phyloP scores from a whole-genome alignment of 2,113 vertebrate genomes.

The Rhizomys pruinosus region DNA sequence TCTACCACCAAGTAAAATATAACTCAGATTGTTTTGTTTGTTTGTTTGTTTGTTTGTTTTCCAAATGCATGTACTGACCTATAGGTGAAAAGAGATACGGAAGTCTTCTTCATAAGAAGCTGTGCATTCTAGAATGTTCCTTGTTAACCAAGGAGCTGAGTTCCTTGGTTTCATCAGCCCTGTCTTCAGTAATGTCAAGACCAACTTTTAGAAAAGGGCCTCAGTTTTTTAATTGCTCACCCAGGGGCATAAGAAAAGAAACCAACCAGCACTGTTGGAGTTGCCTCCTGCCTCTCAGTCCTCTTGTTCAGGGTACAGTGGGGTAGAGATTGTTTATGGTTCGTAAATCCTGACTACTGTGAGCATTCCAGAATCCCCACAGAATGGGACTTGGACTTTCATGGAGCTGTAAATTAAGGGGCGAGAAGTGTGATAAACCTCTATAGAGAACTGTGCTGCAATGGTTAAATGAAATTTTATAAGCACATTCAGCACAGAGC shows the following conservation, averaged over 20 bases:
- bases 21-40: constrained; percentile 51
- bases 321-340: constrained; percentile 87
- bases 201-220: not conserved
- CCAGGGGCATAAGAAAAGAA: not conserved
- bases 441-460: constrained; percentile 87
- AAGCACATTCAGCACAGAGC: constrained; percentile 88
- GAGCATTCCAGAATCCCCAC: constrained; percentile 83
- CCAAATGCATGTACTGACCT: constrained; percentile 45
- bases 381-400: constrained; percentile 84
- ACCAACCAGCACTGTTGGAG: not conserved
- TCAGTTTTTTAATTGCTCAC: constrained; percentile 34
- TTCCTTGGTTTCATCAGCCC: not conserved
- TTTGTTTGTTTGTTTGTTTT: constrained; percentile 42
- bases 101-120: constrained; percentile 15
- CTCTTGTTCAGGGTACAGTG: constrained; percentile 86
- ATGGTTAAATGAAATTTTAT: constrained; percentile 92
- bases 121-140: not conserved
- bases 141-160: not conserved
- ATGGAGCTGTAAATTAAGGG: constrained; percentile 86
- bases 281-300: constrained; percentile 76
- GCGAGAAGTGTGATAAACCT: constrained; percentile 83
- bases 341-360: constrained; percentile 88
- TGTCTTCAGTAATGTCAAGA: not conserved
- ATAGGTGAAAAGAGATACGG: not conserved
- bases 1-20: constrained; percentile 17